Conservation (phyloP, 2,888 invertebrate genomes). For the Hydriomena furcata region DNA sequence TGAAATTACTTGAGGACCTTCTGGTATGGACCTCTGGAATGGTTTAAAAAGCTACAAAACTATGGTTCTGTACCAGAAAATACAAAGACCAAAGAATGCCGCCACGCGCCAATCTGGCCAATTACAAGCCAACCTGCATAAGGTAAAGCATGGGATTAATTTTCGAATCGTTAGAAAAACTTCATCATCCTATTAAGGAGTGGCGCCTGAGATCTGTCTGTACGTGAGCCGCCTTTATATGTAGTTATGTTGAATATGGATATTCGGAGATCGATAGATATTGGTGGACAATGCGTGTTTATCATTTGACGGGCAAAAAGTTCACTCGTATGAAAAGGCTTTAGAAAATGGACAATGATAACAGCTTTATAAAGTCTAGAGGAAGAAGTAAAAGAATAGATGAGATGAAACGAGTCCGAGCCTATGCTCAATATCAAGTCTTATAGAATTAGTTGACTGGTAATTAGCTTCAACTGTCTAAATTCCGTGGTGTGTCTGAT, state of each 20-base stretch:
- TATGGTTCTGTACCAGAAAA: constrained; percentile 4
- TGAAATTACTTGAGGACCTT: too few relatives aligned
- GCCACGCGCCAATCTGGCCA: constrained; percentile 24
- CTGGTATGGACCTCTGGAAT: too few relatives aligned
- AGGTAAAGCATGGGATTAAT: constrained; percentile 60
- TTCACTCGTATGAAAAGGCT: neutral
- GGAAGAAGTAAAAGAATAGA: too few relatives aligned
- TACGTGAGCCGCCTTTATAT: constrained; percentile 25
- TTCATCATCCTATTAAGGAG: constrained; percentile 57
- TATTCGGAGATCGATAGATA: constrained; percentile 30
- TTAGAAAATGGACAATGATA: too few relatives aligned
- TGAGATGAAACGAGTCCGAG: too few relatives aligned
- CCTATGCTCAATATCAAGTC: too few relatives aligned
- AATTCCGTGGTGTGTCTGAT: too few relatives aligned
- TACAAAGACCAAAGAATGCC: constrained; percentile 21
- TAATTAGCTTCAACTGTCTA: too few relatives aligned
- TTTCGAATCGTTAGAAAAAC: constrained; percentile 71
- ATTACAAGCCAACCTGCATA: constrained; percentile 34
- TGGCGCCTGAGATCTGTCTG: constrained; percentile 55
- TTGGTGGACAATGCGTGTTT: constrained; percentile 25
- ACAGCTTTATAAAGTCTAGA: too few relatives aligned
- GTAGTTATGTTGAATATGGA: constrained; percentile 28
- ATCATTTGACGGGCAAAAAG: constrained; percentile 20
- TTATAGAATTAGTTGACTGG: too few relatives aligned
- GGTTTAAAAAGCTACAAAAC: constrained; percentile 9